Conservation (phyloP, 2,888 invertebrate genomes). For the Temnothorax ravouxi region DNA sequence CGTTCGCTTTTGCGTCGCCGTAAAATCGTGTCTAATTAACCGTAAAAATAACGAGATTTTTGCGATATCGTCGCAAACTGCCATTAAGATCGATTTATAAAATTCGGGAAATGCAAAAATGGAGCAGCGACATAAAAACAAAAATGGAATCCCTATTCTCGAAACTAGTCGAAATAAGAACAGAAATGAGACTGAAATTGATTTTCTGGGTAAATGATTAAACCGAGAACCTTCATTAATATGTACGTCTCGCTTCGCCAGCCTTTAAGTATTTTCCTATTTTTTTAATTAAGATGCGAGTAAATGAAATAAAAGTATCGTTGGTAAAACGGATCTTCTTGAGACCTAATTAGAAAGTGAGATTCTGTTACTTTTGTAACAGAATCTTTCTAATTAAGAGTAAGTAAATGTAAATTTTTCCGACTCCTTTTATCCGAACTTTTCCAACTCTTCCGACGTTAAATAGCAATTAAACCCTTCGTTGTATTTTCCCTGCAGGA, state of each 20-base stretch:
- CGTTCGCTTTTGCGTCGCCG: slow-evolving; percentile 71
- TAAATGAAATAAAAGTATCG: slow-evolving; percentile 26
- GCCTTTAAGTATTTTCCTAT: not conserved
- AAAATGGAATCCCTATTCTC: not conserved
- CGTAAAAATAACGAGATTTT: slow-evolving; percentile 85
- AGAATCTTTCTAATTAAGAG: slow-evolving; percentile 53
- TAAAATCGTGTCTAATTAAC: slow-evolving; percentile 82
- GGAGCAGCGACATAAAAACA: not conserved
- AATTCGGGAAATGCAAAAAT: slow-evolving; percentile 12
- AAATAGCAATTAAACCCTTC: slow-evolving; percentile 45
- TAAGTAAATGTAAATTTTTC: slow-evolving; percentile 53
- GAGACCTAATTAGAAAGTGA: slow-evolving; percentile 48
- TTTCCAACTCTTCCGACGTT: slow-evolving; percentile 42
- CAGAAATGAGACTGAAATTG: not conserved
- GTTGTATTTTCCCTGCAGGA: slow-evolving; percentile 24
- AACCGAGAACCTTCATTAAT: not conserved
- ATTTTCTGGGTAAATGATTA: not conserved
- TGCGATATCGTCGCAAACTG: slow-evolving; percentile 65
- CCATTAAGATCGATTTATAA: slow-evolving; percentile 54
- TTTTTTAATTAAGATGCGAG: slow-evolving; percentile 34
- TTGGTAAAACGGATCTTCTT: slow-evolving; percentile 31
- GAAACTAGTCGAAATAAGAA: not conserved
- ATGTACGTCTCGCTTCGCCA: no score
- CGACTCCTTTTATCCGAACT: slow-evolving; percentile 20
- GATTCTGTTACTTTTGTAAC: slow-evolving; percentile 46